Percentiles rank a stretch among this genome's conserved stretches.
Evolutionary conservation across 2,888 invertebrate species (phyloP).

Genomic region (Drosophila neotestacea): DNA sequence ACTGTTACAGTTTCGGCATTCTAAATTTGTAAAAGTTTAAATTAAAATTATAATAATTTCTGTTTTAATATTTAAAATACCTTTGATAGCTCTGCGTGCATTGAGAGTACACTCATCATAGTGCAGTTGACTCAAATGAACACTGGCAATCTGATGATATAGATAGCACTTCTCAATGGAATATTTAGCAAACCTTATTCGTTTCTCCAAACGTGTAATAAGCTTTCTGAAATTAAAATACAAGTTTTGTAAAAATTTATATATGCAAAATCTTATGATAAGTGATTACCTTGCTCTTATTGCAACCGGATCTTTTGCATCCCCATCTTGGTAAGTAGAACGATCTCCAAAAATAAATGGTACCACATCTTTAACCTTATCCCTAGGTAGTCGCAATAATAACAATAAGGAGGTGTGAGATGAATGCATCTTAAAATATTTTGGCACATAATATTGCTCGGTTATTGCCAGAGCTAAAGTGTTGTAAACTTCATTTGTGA

Average conservation of each 20-base stretch:
- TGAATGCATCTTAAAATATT: background rate
- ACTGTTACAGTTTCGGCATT: constrained; percentile 60
- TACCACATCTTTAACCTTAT: constrained; percentile 67
- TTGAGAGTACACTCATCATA: constrained; percentile 76
- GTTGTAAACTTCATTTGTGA: constrained; percentile 83
- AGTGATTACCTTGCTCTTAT: constrained; percentile 31
- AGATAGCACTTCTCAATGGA: constrained; percentile 82
- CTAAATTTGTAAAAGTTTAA: constrained; percentile 15
- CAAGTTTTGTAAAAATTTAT: too few relatives aligned
- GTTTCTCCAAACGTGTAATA: constrained; percentile 70
- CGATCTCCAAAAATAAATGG: constrained; percentile 81
- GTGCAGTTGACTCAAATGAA: constrained; percentile 67
- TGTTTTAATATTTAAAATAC: constrained; percentile 19
- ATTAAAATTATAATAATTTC: too few relatives aligned
- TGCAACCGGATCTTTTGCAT: constrained; percentile 45
- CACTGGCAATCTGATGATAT: constrained; percentile 72
- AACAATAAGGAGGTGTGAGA: constrained; percentile 35
- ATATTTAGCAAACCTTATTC: constrained; percentile 74
- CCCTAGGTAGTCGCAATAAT: constrained; percentile 65
- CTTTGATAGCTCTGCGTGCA: constrained; percentile 74
- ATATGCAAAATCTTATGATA: background rate
- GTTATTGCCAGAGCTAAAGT: constrained; percentile 74
- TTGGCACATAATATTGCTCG: constrained; percentile 64
- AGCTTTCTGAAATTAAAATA: constrained; percentile 52
- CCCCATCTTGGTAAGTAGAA: constrained; percentile 79